A percentile compares a stretch with the other conserved stretches of the same genome.
phyloP scores from a whole-genome alignment of 64 coral and sea anemone genomes.

The Cladopsammia gracilis region DNA sequence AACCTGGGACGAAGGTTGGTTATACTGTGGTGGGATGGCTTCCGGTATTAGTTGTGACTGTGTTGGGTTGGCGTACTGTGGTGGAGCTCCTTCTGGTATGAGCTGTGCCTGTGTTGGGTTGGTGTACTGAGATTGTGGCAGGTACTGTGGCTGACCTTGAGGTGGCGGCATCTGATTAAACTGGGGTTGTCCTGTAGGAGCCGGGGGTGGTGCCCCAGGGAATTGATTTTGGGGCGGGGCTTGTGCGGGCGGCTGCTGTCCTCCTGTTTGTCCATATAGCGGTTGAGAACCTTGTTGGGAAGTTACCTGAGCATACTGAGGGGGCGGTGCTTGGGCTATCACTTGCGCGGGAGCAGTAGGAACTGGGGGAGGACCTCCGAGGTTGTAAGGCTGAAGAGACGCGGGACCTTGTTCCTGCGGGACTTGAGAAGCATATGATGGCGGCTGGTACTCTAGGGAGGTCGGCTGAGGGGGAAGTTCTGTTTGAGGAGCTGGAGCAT shows the following conservation, averaged over 20 bases:
- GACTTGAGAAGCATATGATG: conserved; percentile 53
- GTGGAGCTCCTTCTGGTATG: neutral
- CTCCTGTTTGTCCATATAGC: conserved; percentile 1
- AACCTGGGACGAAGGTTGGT: neutral
- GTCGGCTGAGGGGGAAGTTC: conserved; percentile 33
- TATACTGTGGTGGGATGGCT: neutral
- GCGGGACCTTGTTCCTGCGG: neutral
- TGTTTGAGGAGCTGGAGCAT: conserved; percentile 41
- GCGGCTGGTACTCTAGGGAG: conserved; percentile 60
- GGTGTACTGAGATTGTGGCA: conserved; percentile 25
- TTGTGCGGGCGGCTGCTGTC: conserved; percentile 49
- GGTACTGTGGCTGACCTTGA: conserved; percentile 19
- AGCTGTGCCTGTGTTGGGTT: neutral
- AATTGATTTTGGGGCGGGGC: neutral
- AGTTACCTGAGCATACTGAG: conserved; percentile 73
- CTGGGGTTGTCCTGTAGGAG: conserved; percentile 11
- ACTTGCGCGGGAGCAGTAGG: conserved; percentile 45
- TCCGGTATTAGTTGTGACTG: conserved; percentile 6
- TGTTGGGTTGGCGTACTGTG: neutral
- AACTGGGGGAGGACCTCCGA: conserved; percentile 22
- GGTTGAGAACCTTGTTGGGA: conserved; percentile 34
- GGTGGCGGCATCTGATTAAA: conserved; percentile 23
- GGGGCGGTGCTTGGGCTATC: conserved; percentile 34
- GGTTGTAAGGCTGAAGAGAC: conserved; percentile 15
- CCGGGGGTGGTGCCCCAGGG: neutral